A percentile compares a stretch with the other conserved stretches of the same genome.
phyloP scores from a whole-genome alignment of 2,113 vertebrate species.

The Caretta caretta region DNA sequence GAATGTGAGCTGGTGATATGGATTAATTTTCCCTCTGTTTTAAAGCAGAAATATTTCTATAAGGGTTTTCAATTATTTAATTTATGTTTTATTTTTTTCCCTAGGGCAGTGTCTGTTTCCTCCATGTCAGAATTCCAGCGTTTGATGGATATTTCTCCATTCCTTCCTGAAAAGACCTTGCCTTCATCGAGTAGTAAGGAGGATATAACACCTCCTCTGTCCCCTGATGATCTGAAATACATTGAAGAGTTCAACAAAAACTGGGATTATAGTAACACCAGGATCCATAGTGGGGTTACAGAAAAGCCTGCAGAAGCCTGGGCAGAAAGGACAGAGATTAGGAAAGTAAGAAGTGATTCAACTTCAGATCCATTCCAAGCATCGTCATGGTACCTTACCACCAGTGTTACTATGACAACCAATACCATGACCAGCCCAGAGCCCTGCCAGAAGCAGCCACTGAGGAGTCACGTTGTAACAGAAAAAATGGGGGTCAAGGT shows the following conservation, averaged over 20 bases:
- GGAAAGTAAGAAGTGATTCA: constrained; percentile 64
- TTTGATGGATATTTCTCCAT: constrained; percentile 97
- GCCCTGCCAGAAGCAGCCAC: constrained; percentile 89
- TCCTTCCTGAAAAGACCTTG: constrained; percentile 92
- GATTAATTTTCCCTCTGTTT: neutral
- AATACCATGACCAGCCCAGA: constrained; percentile 93
- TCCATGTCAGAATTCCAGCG: constrained; percentile 99
- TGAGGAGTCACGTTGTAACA: constrained; percentile 69
- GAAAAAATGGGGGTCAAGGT: constrained; percentile 86
- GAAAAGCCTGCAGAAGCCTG: constrained; percentile 80
- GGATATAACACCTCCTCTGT: constrained; percentile 93
- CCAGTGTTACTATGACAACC: constrained; percentile 94
- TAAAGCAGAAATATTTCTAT: neutral
- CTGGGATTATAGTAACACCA: constrained; percentile 86
- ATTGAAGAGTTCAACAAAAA: constrained; percentile 96
- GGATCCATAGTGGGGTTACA: constrained; percentile 41
- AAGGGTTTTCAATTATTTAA: neutral
- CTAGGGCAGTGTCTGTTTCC: constrained; percentile 95
- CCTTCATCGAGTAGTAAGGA: constrained; percentile 81
- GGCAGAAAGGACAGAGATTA: constrained; percentile 83
- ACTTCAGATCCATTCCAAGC: constrained; percentile 84
- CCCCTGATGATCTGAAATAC: constrained; percentile 97
- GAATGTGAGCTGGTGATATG: neutral
- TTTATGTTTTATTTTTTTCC: constrained; percentile 1
- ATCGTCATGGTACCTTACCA: constrained; percentile 94